Base-by-base conservation (phyloP, 1,140 invertebrate genomes). In the Oncopodura yosiiana region DNA sequence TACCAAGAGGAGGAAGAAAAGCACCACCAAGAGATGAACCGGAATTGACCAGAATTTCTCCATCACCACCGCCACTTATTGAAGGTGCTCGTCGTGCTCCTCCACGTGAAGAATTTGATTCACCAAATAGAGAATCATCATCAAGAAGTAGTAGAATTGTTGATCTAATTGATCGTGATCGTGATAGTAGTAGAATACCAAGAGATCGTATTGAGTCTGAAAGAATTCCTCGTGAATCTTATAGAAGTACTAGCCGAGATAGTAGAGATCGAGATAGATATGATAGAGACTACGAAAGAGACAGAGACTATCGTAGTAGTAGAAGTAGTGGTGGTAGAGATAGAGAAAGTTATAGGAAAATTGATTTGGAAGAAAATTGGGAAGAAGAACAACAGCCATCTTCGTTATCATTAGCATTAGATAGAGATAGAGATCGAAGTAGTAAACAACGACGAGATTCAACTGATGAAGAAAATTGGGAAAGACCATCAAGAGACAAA, bases 241-340 rank as follows among this genome's bases (percentile, higher is more conserved):
- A 37, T 23, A 27, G 41, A 48, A 36, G 27, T 41, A 55, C 19
- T 53, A 50, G 24, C 34, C 65, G 59, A 8, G 52, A 64, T 8
- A 49, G 65, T 8, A 45, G 59, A n/a, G 65, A 58, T 24, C 58
- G 64, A 27, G 57, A 67, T 43, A 56, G 61, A 32, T 58, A 66
- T 49, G 67, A 70, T 49, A 66, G 66, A 44, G 56, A 49, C 34
- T 59, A 58, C 6, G 64, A 65, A 19, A 38, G 54, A 39, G 49
- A 51, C 16, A 61, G 24, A 61, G 58, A 55, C 58, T n/a, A n/a
- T n/a, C n/a, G n/a, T n/a, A 58, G 58, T 70, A 23, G 23, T 37
- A 6, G 3, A 23, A 3, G 26, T 21, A 69, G 71, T 36, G 67
- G 61, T 38, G 48, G 53, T 26, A 62, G 67, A 50, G 68, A 70